Base-by-base conservation (phyloP, 2,888 invertebrate species). In the Acrocyrtus sp. region DNA sequence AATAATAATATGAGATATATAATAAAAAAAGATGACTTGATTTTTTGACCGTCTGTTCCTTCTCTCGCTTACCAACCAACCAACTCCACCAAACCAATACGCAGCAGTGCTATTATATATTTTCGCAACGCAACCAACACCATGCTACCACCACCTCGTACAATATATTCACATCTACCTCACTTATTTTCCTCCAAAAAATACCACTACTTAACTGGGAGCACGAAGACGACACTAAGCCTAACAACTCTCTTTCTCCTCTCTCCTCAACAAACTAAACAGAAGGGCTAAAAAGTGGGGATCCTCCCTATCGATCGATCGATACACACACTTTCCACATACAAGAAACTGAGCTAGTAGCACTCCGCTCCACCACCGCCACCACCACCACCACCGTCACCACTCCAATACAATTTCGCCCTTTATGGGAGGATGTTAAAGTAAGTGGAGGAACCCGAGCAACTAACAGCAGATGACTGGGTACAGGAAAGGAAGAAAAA, bases 281-380 rank as follows among this genome's bases (percentile, higher is more conserved):
- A 72, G 72, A 72, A 72, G 72, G 72, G 72, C 72, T 72, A 60
- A 72, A 72, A 72, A 72, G 61, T 61, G 72, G 76, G 78, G 79
- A 77, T 70, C 79, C 79, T 79, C 79, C 79, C 79, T 76, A 76
- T 77, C 76, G 77, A 78, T 78, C 78, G 75, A 72, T 75, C 65
- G 65, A 65, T 69, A 68, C 57, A 51, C 63, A 57, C 68, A 54
- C 61, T 73, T 51, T 45, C 54, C 50, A 73, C 54, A 66, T 60
- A 50, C 73, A 43, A 48, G 50, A n/a, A n/a, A n/a, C 47, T 26
- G 41, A 57, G 57, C 24, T 41, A 61, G 3, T 34, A 27, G 50
- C 58, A 21, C 19, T 34, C 53, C 63, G 54, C 50, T 51, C 26
- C 51, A 17, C 34, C 12, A 5, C 34, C 5, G 15, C 22, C 17